Conservation (phyloP, 2,888 invertebrate species). For the Ecdyonurus torrentis region DNA sequence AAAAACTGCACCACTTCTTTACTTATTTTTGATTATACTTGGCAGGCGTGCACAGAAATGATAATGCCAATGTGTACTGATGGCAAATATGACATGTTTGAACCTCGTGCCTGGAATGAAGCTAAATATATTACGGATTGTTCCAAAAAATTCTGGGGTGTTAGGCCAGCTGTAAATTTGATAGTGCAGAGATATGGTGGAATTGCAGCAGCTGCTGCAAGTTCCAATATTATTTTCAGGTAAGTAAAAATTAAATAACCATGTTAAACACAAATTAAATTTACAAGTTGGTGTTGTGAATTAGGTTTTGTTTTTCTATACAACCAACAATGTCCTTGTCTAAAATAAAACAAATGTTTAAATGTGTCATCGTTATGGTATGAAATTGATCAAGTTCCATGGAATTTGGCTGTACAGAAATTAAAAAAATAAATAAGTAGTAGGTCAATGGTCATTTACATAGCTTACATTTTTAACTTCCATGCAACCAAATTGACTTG, state of each 20-base stretch:
- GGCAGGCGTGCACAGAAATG: slow-evolving; percentile 86
- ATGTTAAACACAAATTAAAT: too few relatives aligned
- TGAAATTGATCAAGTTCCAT: too few relatives aligned
- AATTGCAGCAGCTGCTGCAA: slow-evolving; percentile 37
- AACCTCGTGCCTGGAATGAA: slow-evolving; percentile 54
- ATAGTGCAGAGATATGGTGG: slow-evolving; percentile 69
- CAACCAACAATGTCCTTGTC: too few relatives aligned
- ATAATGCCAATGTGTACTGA: slow-evolving; percentile 84
- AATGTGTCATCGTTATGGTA: too few relatives aligned
- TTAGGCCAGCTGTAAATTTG: slow-evolving; percentile 46
- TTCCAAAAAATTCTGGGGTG: slow-evolving; percentile 41
- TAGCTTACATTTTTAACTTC: not conserved
- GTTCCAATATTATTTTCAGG: slow-evolving; percentile 40
- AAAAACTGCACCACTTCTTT: not conserved
- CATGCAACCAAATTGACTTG: not conserved
- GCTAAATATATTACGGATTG: slow-evolving; percentile 48
- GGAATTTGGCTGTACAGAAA: too few relatives aligned
- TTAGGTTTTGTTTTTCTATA: too few relatives aligned
- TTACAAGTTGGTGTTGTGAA: too few relatives aligned
- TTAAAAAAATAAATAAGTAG: too few relatives aligned
- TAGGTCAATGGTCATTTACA: too few relatives aligned
- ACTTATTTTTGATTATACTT: slow-evolving; percentile 3
- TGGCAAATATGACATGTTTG: slow-evolving; percentile 70
- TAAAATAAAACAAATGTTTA: too few relatives aligned
- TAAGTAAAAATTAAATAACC: slow-evolving; percentile 14